Evolutionary conservation across 2,888 invertebrate species (phyloP).

Genomic region (Lathronympha strigana): DNA sequence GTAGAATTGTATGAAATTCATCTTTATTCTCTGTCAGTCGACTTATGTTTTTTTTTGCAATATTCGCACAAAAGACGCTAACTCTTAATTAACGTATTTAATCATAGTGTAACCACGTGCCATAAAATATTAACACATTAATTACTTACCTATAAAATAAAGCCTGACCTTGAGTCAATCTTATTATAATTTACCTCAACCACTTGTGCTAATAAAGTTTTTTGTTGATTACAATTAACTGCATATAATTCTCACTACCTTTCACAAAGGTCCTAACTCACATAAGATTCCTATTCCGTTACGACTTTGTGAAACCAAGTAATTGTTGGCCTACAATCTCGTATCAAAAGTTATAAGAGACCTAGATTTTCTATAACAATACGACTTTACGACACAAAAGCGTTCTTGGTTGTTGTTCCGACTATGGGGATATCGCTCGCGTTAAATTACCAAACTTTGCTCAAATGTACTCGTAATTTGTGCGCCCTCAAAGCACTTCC

Average conservation of each 20-base stretch:
- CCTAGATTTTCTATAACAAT: background rate
- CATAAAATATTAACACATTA: slow-evolving; percentile 2
- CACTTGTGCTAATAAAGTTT: slow-evolving; percentile 31
- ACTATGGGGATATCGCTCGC: slow-evolving; percentile 15
- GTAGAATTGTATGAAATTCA: too few species aligned
- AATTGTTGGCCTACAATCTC: background rate
- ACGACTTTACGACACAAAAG: background rate
- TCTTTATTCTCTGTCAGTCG: too few species aligned
- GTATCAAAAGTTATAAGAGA: background rate
- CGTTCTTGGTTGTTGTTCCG: slow-evolving; percentile 17
- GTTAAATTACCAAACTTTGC: slow-evolving; percentile 11
- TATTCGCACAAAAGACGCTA: too few species aligned
- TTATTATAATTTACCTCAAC: slow-evolving; percentile 4
- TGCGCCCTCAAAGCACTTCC: slow-evolving; percentile 9
- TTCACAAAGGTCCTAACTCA: background rate
- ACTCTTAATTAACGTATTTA: background rate
- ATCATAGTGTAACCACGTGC: slow-evolving; percentile 12
- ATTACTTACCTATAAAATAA: slow-evolving; percentile 10
- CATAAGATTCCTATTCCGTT: background rate
- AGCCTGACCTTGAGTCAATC: slow-evolving; percentile 22
- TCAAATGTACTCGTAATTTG: slow-evolving; percentile 13
- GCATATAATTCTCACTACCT: background rate
- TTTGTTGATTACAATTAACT: slow-evolving; percentile 17
- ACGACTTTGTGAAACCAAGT: background rate
- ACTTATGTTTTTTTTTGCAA: too few species aligned